Percentiles rank a stretch among this genome's conserved stretches.
phyloP scores from a whole-genome alignment of 2,888 invertebrate genomes.

The Rotaria socialis region DNA sequence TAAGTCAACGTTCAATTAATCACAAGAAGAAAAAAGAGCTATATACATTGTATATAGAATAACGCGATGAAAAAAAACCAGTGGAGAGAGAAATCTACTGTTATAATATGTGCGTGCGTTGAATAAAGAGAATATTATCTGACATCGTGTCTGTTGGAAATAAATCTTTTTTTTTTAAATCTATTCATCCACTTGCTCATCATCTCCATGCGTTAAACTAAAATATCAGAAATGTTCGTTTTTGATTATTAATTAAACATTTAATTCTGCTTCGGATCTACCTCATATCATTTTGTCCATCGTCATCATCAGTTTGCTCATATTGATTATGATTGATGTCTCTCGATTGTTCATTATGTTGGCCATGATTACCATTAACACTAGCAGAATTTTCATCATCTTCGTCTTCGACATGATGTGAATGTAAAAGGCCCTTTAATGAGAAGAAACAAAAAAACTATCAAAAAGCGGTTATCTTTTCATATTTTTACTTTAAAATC shows the following conservation, averaged over 20 bases:
- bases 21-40: not conserved
- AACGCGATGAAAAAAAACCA: not conserved
- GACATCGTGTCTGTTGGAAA: conserved; percentile 13
- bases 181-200: conserved; percentile 31
- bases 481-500: not conserved
- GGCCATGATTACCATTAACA: not conserved
- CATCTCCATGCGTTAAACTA: conserved; percentile 29
- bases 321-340: conserved; percentile 1
- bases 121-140: conserved; percentile 17
- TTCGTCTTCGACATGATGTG: conserved; percentile 4
- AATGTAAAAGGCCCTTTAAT: not conserved
- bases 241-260: no score
- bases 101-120: conserved; percentile 29
- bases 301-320: conserved; percentile 25
- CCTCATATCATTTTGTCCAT: conserved; percentile 34
- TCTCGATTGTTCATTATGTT: not conserved
- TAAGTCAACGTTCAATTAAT: conserved; percentile 23
- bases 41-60: conserved; percentile 27
- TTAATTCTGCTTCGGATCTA: not conserved
- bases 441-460: no score
- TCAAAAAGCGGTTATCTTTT: not conserved
- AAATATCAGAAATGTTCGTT: not conserved
- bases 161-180: not conserved
- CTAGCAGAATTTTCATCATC: conserved; percentile 4
- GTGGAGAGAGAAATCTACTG: conserved; percentile 22